A percentile compares a stretch with the other conserved stretches of the same genome.
These are phyloP conservation scores for Xanthia icteritia DNA, from an alignment of 2,888 invertebrate species.

Conservation along the genomic window DNA sequence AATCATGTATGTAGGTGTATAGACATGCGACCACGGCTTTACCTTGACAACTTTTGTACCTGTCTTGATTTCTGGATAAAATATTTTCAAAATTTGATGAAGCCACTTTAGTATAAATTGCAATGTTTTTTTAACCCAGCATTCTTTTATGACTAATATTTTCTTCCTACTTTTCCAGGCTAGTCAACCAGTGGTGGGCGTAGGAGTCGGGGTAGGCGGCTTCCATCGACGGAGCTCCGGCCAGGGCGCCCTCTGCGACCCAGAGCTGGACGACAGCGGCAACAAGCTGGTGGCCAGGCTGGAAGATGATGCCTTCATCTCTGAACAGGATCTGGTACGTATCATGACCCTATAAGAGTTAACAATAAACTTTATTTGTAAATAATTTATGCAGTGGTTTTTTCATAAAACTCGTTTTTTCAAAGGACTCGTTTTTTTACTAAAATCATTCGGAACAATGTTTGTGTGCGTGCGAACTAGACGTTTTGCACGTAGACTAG, in stretches of 20 bases:
- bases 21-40: too few relatives aligned
- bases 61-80: too few relatives aligned
- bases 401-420: too few relatives aligned
- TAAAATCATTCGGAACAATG: too few relatives aligned
- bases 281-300: slow-evolving; percentile 88
- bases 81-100: too few relatives aligned
- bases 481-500: neutral
- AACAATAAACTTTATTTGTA: too few relatives aligned
- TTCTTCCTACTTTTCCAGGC: slow-evolving; percentile 73
- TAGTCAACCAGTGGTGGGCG: slow-evolving; percentile 85
- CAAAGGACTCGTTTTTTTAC: too few relatives aligned
- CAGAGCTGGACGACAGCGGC: slow-evolving; percentile 88
- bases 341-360: too few relatives aligned
- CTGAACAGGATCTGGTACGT: slow-evolving; percentile 87
- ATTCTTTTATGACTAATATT: neutral
- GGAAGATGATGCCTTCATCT: slow-evolving; percentile 89
- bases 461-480: neutral
- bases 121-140: neutral
- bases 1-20: too few relatives aligned
- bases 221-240: slow-evolving; percentile 86
- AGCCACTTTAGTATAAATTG: neutral
- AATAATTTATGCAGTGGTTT: too few relatives aligned
- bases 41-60: too few relatives aligned
- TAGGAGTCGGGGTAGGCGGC: slow-evolving; percentile 81
- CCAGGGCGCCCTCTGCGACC: slow-evolving; percentile 85